Evolutionary conservation across 2,888 invertebrate species (phyloP).

Genomic region (Drosophila eohydei): DNA sequence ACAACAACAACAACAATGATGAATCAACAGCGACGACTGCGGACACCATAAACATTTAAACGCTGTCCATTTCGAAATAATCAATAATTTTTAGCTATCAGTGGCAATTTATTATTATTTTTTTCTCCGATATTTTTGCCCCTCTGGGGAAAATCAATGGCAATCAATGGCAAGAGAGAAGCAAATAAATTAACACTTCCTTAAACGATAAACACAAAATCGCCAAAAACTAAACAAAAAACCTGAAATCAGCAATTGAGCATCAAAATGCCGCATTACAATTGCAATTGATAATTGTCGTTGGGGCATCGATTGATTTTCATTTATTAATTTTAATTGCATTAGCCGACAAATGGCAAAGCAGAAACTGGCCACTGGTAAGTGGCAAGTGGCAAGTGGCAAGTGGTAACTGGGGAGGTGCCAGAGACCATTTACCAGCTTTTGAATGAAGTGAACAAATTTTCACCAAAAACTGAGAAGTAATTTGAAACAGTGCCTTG

Average conservation of each 20-base stretch:
- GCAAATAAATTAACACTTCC: conserved; percentile 81
- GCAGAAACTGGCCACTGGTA: not conserved
- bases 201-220: conserved; percentile 76
- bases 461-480: conserved; percentile 5
- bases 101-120: conserved; percentile 73
- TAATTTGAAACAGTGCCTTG: not conserved
- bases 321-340: conserved; percentile 79
- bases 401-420: conserved; percentile 28
- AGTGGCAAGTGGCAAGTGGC: conserved; percentile 21
- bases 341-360: conserved; percentile 39
- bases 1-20: conserved; percentile 43
- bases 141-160: conserved; percentile 27
- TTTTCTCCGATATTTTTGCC: conserved; percentile 26
- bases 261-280: conserved; percentile 60
- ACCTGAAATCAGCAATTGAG: conserved; percentile 44
- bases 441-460: conserved; percentile 45
- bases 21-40: conserved; percentile 49
- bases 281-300: conserved; percentile 52
- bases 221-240: conserved; percentile 20
- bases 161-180: conserved; percentile 54
- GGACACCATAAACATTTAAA: conserved; percentile 74
- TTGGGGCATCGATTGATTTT: conserved; percentile 60
- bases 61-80: conserved; percentile 81
- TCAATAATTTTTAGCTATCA: conserved; percentile 81
- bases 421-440: conserved; percentile 28